phyloP scores from a whole-genome alignment of 2,797 vertebrate species.

The Coluber constrictor region DNA sequence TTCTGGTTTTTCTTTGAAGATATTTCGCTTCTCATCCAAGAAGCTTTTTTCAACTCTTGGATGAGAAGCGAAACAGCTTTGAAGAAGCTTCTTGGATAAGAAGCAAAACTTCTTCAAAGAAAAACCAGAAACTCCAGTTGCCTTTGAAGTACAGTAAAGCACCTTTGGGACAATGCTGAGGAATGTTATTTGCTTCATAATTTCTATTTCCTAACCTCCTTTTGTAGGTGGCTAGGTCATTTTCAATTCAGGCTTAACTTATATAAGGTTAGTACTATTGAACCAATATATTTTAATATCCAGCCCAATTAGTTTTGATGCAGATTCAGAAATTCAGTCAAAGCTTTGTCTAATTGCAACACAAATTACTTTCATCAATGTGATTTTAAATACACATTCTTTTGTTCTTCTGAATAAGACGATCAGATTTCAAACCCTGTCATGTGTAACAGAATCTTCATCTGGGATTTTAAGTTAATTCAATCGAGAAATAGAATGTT shows the following conservation, averaged over 20 bases:
- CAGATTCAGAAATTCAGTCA: neutral
- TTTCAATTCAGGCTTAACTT: neutral
- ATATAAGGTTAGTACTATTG: neutral
- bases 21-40: too few relatives aligned
- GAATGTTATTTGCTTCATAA: neutral
- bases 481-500: fast-evolving
- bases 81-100: too few relatives aligned
- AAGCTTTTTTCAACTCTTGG: too few relatives aligned
- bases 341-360: neutral
- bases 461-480: neutral
- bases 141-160: too few relatives aligned
- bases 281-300: neutral
- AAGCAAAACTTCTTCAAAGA: too few relatives aligned
- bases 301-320: neutral
- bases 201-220: neutral
- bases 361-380: neutral
- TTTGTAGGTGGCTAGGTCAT: neutral
- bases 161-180: neutral
- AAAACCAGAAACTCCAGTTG: too few relatives aligned
- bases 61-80: too few relatives aligned
- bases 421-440: neutral
- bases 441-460: neutral
- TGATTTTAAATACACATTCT: neutral
- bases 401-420: neutral
- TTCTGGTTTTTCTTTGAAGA: too few relatives aligned